These are phyloP conservation scores for Chlamydotis undulata DNA, from an alignment of 2,113 vertebrate species.

Conservation along the genomic window DNA sequence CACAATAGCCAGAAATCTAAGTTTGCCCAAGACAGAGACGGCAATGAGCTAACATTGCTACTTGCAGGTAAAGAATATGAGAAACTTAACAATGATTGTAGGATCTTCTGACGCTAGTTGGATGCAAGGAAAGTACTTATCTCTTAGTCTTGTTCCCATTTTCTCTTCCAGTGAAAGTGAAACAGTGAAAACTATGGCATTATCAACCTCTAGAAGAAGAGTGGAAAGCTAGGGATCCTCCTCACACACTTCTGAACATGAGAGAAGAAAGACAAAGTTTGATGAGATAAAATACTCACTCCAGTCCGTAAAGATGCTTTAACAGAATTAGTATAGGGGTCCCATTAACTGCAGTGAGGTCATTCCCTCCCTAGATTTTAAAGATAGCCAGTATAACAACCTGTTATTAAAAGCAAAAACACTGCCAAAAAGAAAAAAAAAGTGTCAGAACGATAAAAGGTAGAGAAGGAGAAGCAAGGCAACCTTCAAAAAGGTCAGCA, in stretches of 20 bases:
- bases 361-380: background rate
- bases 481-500: background rate
- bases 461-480: background rate
- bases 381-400: background rate
- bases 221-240: background rate
- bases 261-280: background rate
- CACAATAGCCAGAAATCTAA: background rate
- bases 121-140: background rate
- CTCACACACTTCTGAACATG: background rate
- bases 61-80: background rate
- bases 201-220: background rate
- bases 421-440: background rate
- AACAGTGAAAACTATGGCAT: background rate
- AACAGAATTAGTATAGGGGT: background rate
- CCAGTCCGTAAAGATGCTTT: background rate
- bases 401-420: background rate
- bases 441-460: background rate
- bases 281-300: background rate
- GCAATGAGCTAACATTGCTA: background rate
- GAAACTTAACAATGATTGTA: background rate
- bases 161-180: background rate
- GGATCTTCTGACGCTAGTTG: background rate
- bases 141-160: background rate
- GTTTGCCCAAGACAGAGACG: background rate
- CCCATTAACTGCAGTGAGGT: background rate